Conservation (phyloP, 2,888 invertebrate species). For the Osedax frankpressi region DNA sequence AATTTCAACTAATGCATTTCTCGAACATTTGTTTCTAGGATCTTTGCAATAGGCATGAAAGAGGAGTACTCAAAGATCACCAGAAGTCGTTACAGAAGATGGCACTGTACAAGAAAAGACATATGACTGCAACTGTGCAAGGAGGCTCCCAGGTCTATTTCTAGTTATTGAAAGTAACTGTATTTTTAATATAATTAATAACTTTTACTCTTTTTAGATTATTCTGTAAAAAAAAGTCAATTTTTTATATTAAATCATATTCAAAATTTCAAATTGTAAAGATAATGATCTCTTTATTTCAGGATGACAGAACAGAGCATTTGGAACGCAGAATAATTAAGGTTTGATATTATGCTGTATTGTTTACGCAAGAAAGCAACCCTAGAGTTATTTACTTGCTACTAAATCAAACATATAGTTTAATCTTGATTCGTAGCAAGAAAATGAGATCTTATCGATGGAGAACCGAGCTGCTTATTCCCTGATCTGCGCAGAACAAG, state of each 20-base stretch:
- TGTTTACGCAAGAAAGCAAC: background rate
- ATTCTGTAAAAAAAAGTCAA: no score
- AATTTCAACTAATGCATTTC: no score
- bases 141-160: slow-evolving; percentile 31
- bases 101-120: slow-evolving; percentile 44
- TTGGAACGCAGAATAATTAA: slow-evolving; percentile 40
- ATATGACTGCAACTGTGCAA: slow-evolving; percentile 40
- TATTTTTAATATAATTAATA: background rate
- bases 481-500: slow-evolving; percentile 47
- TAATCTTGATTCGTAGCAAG: slow-evolving; percentile 35
- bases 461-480: slow-evolving; percentile 47
- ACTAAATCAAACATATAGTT: background rate
- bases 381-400: background rate
- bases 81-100: slow-evolving; percentile 43
- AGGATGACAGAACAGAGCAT: slow-evolving; percentile 40
- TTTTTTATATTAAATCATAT: no score
- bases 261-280: no score
- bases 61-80: slow-evolving; percentile 42
- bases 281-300: slow-evolving; percentile 14
- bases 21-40: slow-evolving; percentile 39
- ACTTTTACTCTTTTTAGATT: background rate
- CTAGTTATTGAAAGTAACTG: background rate
- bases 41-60: slow-evolving; percentile 45
- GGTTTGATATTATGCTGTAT: slow-evolving; percentile 24
- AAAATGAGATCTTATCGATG: slow-evolving; percentile 44